Evolutionary conservation across 2,113 vertebrate species (phyloP), one percentile per base, ranked within the genome.

Genomic region (Elgaria multicarinata): DNA sequence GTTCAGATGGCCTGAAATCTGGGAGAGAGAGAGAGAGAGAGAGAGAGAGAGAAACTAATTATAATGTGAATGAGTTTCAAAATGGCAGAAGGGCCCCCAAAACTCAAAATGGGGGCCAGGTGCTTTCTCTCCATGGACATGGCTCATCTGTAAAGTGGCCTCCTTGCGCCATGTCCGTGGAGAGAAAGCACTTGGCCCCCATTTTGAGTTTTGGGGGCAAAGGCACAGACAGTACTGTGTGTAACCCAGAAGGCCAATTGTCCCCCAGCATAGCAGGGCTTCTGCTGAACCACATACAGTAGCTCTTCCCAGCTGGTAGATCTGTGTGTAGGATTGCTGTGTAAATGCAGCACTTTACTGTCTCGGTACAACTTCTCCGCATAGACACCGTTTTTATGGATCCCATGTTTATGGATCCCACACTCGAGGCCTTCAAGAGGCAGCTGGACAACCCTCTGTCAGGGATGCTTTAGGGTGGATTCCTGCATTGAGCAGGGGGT

Each of bases 1-100:
- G 64, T 79, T 90, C 67, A 89, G 74, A 75, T 86, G 81, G 42
- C 42, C 78, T 84, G 83, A 89, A 93, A 86, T 20, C 53, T 62
- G n/a, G 46, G n/a, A 87, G 81, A 91, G 80, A n/a, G 9, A 83
- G 90, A 89, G n/a, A n/a, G n/a, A n/a, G n/a, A n/a, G n/a, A n/a
- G n/a, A n/a, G n/a, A n/a, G n/a, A n/a, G n/a, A n/a, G n/a, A 31
- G 85, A 86, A 66, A 79, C 64, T 39, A 31, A 22, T n/a, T 4
- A 6, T 66, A 66, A 75, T 26, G 84, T 58, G 78, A 80, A 69
- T 3, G 16, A 39, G 16, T 55, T 26, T 69, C 77, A 42, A 71
- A 71, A 76, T 84, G n/a, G 18, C 42, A 36, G 55, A 89, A 91
- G 20, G 69, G 5, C 31, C 80, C 42, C 74, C 13, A 53, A 58